Percentiles rank a stretch among this genome's conserved stretches.
Evolutionary conservation across 2,113 vertebrate genomes (phyloP).

Genomic region (Phyllopteryx taeniolatus): DNA sequence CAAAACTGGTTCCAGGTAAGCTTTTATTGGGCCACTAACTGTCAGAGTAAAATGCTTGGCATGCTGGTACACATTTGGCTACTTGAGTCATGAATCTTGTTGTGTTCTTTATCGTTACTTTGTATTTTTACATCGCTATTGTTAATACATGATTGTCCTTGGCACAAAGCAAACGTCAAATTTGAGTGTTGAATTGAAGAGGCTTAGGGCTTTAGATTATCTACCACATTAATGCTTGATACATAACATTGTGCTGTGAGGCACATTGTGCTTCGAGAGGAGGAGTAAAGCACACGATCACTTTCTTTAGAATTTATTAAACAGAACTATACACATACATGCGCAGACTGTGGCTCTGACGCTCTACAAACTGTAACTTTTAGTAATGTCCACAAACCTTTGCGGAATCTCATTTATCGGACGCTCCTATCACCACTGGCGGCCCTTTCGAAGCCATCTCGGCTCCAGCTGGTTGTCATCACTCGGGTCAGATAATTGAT

Average conservation of each 20-base stretch:
- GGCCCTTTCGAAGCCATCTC: conserved; percentile 32
- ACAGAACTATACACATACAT: not conserved
- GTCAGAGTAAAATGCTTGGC: too few relatives aligned
- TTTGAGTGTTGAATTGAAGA: not conserved
- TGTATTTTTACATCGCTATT: not conserved
- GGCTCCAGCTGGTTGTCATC: conserved; percentile 38
- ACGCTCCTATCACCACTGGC: conserved; percentile 23
- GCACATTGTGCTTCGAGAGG: not conserved
- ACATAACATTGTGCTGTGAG: not conserved
- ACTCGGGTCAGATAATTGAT: conserved; percentile 38
- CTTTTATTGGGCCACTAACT: too few relatives aligned
- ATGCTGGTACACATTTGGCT: too few relatives aligned
- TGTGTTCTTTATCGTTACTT: not conserved
- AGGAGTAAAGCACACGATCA: not conserved
- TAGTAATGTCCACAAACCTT: conserved; percentile 10
- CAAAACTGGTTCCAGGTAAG: too few relatives aligned
- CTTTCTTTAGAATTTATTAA: not conserved
- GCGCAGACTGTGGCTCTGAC: conserved; percentile 5
- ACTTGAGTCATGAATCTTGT: not conserved
- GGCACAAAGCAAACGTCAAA: not conserved
- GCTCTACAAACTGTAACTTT: conserved; percentile 6
- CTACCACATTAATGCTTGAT: not conserved
- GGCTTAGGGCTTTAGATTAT: not conserved
- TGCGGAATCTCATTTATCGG: conserved; percentile 38
- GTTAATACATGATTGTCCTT: too few relatives aligned